Base-by-base conservation (phyloP, 2,888 invertebrate species). In the Drosophila limbata region DNA sequence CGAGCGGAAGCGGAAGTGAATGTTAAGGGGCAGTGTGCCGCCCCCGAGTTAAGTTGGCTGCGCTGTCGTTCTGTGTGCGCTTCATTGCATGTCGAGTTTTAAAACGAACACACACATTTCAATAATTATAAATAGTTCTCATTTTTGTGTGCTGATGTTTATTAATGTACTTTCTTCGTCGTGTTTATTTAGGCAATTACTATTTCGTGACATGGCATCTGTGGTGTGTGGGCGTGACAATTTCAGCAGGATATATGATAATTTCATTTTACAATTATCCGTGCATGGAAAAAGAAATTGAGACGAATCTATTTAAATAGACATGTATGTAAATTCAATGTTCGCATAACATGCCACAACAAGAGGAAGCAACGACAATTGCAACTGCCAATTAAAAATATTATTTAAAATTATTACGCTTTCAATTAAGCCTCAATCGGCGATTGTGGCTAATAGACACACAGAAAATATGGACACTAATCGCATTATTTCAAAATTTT, bases 141-240 rank as follows among this genome's bases (percentile, higher is more conserved):
- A 15, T 28, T 45, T 33, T 44, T 35, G 5, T 25, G 25, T 51
- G 21, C 35, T 77, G 78, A 61, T 77, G 87, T 76, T 87, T 84
- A 81, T 84, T 84, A 84, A 84, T 84, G 70, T 72, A 65, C 77
- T 79, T 81, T 81, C 61, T 69, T 70, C 69, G 77, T 79, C 59
- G 64, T 82, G 72, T 82, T 87, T 80, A 79, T 84, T 87, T 69
- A 61, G 68, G 78, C 77, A 87, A 80, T 87, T 80, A 84, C 80
- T 73, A 47, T 71, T 71, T 45, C 65, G 65, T 73, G 72, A 37
- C 74, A 73, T 74, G 70, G 35, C 77, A 74, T 55, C 67, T 48
- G 62, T 21, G 52, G 68, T 56, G 63, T 53, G 60, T 33, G 57
- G 73, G 71, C 63, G 63, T 68, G 61, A 19, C 68, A 53, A 28